phyloP scores from a whole-genome alignment of 2,113 vertebrate species.

The Gyps fulvus region DNA sequence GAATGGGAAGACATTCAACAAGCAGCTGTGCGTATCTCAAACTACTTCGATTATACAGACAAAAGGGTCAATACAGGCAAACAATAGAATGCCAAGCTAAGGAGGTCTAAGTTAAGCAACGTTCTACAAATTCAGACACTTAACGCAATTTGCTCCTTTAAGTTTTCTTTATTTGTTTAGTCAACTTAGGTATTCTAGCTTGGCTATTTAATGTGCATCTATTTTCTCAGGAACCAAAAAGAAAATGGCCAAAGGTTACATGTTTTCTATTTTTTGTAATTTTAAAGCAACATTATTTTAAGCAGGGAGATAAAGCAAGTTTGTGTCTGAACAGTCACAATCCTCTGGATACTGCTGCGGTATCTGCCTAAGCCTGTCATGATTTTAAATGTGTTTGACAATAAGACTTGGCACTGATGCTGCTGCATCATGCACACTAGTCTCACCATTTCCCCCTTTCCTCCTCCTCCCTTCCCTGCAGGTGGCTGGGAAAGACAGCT shows the following conservation, averaged over 20 bases:
- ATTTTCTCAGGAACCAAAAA: not conserved
- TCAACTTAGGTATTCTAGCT: not conserved
- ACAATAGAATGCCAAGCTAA: not conserved
- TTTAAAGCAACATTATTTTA: not conserved
- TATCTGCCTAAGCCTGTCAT: not conserved
- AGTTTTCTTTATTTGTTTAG: not conserved
- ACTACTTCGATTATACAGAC: not conserved
- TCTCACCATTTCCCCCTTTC: not conserved
- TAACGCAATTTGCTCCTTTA: not conserved
- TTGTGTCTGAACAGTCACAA: not conserved
- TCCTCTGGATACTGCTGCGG: rapidly evolving
- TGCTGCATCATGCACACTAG: not conserved
- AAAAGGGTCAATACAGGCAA: not conserved
- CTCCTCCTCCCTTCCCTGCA: not conserved
- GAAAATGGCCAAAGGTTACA: not conserved
- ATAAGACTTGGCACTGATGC: not conserved
- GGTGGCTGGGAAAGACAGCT: not conserved
- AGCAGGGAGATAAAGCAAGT: not conserved
- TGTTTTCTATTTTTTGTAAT: not conserved
- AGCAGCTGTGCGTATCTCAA: not conserved
- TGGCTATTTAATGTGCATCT: not conserved
- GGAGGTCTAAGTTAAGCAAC: not conserved
- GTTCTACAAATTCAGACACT: not conserved
- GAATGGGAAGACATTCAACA: not conserved
- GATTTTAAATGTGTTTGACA: rapidly evolving